Evolutionary conservation across 2,888 invertebrate genomes (phyloP).

Genomic region (Serripes groenlandicus): DNA sequence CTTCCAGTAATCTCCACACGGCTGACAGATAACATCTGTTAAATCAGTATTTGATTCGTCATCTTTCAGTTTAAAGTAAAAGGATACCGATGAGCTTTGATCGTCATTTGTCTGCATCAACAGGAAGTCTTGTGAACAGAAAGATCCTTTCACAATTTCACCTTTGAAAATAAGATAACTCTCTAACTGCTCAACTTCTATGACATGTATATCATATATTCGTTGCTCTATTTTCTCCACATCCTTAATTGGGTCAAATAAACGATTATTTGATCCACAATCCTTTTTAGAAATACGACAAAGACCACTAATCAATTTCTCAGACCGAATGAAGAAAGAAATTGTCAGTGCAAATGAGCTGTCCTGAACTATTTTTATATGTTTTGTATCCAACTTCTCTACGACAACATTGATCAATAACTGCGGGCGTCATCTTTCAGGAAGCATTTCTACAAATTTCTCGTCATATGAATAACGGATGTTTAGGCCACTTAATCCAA

Average conservation of each 20-base stretch:
- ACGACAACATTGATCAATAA: conserved; percentile 29
- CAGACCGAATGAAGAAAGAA: conserved; percentile 11
- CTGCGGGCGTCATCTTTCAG: conserved; percentile 23
- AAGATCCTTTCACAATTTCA: not conserved
- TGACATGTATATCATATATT: not conserved
- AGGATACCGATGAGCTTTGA: too few species aligned
- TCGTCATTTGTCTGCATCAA: not conserved
- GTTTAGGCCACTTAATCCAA: conserved; percentile 32
- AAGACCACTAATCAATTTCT: conserved; percentile 36
- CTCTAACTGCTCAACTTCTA: not conserved
- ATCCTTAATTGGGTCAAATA: not conserved
- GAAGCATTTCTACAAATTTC: conserved; percentile 9
- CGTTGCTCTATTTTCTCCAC: not conserved
- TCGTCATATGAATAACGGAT: conserved; percentile 11
- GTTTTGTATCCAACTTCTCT: conserved; percentile 10
- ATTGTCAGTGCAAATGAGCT: conserved; percentile 1
- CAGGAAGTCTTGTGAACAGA: not conserved
- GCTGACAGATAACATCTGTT: too few species aligned
- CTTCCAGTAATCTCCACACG: too few species aligned
- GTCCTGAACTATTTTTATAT: conserved; percentile 2
- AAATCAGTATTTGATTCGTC: too few species aligned
- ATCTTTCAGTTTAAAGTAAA: too few species aligned
- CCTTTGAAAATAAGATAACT: not conserved
- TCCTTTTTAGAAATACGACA: conserved; percentile 36
- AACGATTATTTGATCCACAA: not conserved